Base-by-base conservation (phyloP, 2,113 vertebrate genomes). In the Coreoperca whiteheadi region DNA sequence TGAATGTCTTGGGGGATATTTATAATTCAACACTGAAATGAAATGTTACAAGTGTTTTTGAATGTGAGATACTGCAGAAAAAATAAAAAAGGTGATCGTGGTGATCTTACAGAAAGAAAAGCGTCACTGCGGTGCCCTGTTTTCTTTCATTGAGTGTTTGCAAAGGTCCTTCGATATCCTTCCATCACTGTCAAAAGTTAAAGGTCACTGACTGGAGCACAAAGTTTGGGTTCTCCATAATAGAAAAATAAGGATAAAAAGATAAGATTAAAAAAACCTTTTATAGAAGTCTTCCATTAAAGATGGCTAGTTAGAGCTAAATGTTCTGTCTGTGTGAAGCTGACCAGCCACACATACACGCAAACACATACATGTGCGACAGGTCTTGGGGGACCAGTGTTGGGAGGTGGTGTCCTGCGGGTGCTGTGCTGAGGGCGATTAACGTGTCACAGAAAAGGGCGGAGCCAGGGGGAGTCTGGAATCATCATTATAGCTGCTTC, bases 401-500 rank as follows among this genome's bases (percentile, higher is more conserved):
- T 69, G 59, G 51, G 81, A 51, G 76, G 82, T 54, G 83, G 92
- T 81, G 93, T 92, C 91, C 95, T 90, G 91, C 90, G 81, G 87
- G 93, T 91, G 94, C 95, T 94, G 95, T 95, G 96, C 94, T 93
- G 93, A 67, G 93, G 91, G 91, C 92, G 92, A 81, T 72, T 81
- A 48, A 57, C 0, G 67, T 71, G 82, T 85, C 84, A 66, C 89
- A 88, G 86, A 93, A 70, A 60, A 74, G 75, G 84, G 74, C 20
- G 71, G 77, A 51, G 74, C 66, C 71, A 6, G 48, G 20, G 68
- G 88, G 89, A 32, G 76, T 88, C 94, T 94, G 93, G 93, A 95
- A 90, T 93, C 91, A 91, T 93, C 89, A 94, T 97, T 97, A 98
- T 94, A 98, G 96, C 93, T 95, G 97, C 96, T 98, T 99, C 89